Evolutionary conservation across 2,888 invertebrate genomes (phyloP).

Genomic region (Choristoneura rosaceana): DNA sequence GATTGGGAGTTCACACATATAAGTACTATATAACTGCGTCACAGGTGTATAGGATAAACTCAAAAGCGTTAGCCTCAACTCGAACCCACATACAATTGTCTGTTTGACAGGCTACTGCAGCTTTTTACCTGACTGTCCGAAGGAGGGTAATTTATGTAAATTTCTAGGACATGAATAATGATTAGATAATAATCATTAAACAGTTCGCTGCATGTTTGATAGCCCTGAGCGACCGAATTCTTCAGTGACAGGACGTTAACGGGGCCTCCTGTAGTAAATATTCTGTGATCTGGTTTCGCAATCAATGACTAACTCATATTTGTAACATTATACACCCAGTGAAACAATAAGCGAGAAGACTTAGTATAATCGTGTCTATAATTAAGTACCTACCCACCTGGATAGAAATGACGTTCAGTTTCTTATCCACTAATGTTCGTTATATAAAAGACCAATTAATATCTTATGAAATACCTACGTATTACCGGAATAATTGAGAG

Average conservation of each 20-base stretch:
- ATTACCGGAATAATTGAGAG: too few relatives aligned
- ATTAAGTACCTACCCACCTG: too few relatives aligned
- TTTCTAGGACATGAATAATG: background rate
- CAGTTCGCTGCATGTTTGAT: background rate
- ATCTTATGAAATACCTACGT: too few relatives aligned
- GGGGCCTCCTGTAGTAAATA: constrained; percentile 25
- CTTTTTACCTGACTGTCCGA: background rate
- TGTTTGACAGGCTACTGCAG: background rate
- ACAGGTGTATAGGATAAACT: too few relatives aligned
- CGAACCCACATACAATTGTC: too few relatives aligned
- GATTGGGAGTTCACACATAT: too few relatives aligned
- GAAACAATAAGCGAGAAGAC: background rate
- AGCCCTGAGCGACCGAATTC: constrained; percentile 16
- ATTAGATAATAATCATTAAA: background rate
- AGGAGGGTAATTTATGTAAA: too few relatives aligned
- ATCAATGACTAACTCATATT: constrained; percentile 31
- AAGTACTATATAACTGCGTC: too few relatives aligned
- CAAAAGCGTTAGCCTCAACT: too few relatives aligned
- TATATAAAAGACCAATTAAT: too few relatives aligned
- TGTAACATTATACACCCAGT: constrained; percentile 13
- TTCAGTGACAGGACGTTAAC: constrained; percentile 23
- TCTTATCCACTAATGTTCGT: too few relatives aligned
- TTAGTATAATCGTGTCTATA: background rate
- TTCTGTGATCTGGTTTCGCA: constrained; percentile 34
- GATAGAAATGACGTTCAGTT: too few relatives aligned